A percentile compares a stretch with the other conserved stretches of the same genome.
Evolutionary conservation across 2,797 vertebrate genomes (phyloP).

Genomic region (Agapornis canus): DNA sequence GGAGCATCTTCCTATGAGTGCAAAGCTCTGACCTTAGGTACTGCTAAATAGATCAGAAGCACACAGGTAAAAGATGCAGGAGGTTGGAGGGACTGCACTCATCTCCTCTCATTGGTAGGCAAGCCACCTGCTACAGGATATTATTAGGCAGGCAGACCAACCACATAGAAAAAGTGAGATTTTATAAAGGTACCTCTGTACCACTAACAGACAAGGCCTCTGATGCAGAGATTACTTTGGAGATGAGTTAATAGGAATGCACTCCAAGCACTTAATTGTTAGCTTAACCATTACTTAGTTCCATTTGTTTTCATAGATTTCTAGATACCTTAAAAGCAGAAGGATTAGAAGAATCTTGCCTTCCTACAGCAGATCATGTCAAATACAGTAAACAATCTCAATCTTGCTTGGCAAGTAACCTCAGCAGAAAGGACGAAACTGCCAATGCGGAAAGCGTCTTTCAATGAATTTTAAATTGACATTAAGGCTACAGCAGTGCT

Average conservation of each 20-base stretch:
- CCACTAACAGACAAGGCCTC: not conserved
- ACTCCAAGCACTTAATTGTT: accelerated
- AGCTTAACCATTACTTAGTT: not conserved
- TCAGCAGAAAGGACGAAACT: not conserved
- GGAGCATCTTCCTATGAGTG: not conserved
- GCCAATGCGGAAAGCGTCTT: not conserved
- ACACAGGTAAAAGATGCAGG: not conserved
- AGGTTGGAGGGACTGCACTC: not conserved
- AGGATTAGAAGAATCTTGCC: not conserved
- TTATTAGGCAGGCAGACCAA: not conserved
- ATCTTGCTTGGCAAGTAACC: not conserved
- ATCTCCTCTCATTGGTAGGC: not conserved
- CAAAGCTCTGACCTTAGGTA: not conserved
- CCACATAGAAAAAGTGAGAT: not conserved
- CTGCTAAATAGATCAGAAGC: not conserved
- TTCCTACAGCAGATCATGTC: not conserved
- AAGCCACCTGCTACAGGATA: not conserved
- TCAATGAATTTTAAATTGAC: not conserved
- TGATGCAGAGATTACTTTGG: not conserved
- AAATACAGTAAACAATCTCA: not conserved
- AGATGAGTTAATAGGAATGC: not conserved
- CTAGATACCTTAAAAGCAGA: not conserved
- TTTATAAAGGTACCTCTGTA: not conserved
- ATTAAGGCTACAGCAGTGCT: not conserved
- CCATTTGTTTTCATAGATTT: not conserved